These are phyloP conservation scores for Caloenas nicobarica DNA, from an alignment of 2,113 vertebrate genomes.

Conservation along the genomic window DNA sequence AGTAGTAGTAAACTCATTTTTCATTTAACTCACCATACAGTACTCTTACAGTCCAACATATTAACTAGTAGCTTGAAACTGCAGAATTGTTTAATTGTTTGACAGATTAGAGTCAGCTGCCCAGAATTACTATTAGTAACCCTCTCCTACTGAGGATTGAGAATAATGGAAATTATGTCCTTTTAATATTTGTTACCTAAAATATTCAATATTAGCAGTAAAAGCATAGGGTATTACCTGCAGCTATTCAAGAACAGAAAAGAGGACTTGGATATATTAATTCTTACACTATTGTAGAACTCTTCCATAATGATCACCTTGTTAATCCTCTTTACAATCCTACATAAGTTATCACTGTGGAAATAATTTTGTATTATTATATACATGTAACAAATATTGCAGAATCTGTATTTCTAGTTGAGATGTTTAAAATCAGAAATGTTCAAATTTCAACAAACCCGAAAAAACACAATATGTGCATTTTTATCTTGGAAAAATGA, in stretches of 20 bases:
- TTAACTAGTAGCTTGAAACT: rapidly evolving
- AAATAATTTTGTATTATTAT: background rate
- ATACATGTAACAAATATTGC: background rate
- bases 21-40: background rate
- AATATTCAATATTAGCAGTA: background rate
- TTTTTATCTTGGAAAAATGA: background rate
- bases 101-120: background rate
- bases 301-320: background rate
- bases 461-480: background rate
- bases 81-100: background rate
- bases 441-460: background rate
- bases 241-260: background rate
- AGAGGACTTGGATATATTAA: background rate
- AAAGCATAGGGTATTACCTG: background rate
- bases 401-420: background rate
- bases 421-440: background rate
- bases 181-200: background rate
- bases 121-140: background rate
- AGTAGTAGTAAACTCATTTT: background rate
- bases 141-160: background rate
- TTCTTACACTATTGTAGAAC: background rate
- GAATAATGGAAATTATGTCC: background rate
- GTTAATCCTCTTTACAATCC: background rate
- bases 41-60: background rate
- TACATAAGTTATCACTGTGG: background rate